Percentiles rank a stretch among this genome's conserved stretches.
These are phyloP conservation scores for Pharmacophagus antenor DNA, from an alignment of 2,888 invertebrate species.

Conservation along the genomic window DNA sequence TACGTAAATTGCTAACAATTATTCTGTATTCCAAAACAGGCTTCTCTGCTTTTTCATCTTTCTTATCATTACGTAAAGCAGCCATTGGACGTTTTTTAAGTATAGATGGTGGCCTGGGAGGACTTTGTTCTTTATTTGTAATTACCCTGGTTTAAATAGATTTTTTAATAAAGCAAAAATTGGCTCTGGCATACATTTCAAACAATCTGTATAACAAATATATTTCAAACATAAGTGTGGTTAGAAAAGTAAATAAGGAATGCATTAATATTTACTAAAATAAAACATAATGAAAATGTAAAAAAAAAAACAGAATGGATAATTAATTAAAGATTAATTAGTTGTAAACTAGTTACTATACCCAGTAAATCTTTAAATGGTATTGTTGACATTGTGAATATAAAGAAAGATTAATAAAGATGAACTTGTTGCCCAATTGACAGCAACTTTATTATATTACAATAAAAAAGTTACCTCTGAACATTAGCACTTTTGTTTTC, in stretches of 20 bases:
- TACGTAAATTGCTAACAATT: conserved; percentile 93
- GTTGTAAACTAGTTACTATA: neutral
- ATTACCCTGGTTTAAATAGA: conserved; percentile 47
- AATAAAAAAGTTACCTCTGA: conserved; percentile 45
- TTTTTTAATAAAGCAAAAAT: neutral
- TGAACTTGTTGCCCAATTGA: too few relatives aligned
- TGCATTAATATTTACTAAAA: too few relatives aligned
- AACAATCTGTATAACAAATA: too few relatives aligned
- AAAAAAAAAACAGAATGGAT: neutral
- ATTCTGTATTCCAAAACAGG: conserved; percentile 87
- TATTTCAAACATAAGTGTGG: too few relatives aligned
- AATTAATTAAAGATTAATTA: neutral
- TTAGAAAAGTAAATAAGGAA: too few relatives aligned
- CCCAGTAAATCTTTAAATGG: neutral
- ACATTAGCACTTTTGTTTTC: conserved; percentile 43
- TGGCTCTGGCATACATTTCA: too few relatives aligned
- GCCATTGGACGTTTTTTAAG: conserved; percentile 77
- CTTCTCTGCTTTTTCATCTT: conserved; percentile 55
- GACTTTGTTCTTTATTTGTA: conserved; percentile 59
- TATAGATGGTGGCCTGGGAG: conserved; percentile 71
- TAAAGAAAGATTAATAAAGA: too few relatives aligned
- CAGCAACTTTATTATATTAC: too few relatives aligned
- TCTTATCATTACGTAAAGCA: conserved; percentile 59
- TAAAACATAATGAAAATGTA: neutral
- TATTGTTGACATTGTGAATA: neutral